Conservation (phyloP, 2,113 vertebrate species). For the Oreochromis aureus region DNA sequence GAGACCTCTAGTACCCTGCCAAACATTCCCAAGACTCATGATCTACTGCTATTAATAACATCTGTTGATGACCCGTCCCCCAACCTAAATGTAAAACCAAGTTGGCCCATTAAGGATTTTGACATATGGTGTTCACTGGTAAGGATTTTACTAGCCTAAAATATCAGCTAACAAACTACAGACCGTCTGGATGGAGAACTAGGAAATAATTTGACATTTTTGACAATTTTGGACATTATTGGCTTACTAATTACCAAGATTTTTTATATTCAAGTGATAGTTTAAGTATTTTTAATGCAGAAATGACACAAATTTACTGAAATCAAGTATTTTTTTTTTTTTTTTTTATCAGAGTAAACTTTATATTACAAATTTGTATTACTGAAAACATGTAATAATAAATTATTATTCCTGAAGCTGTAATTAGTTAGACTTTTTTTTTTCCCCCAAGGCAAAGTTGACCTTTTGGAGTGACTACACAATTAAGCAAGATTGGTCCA, state of each 20-base stretch:
- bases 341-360: neutral
- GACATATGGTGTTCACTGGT: neutral
- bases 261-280: neutral
- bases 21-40: conserved; percentile 52
- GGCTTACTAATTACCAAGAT: neutral
- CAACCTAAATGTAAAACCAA: conserved; percentile 43
- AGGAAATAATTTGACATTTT: neutral
- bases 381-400: neutral
- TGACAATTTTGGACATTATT: neutral
- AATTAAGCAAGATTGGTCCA: neutral
- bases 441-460: neutral
- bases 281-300: neutral
- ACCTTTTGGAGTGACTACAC: neutral
- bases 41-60: conserved; percentile 69
- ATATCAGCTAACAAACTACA: neutral
- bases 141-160: neutral
- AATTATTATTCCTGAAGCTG: neutral
- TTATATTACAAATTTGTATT: neutral
- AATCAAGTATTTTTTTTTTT: neutral
- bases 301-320: neutral
- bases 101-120: conserved; percentile 21
- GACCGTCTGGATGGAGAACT: neutral
- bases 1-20: conserved; percentile 57
- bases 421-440: neutral
- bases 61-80: conserved; percentile 59